These are phyloP conservation scores for Halichoerus grypus DNA, from an alignment of 2,113 vertebrate genomes.

Conservation along the genomic window DNA sequence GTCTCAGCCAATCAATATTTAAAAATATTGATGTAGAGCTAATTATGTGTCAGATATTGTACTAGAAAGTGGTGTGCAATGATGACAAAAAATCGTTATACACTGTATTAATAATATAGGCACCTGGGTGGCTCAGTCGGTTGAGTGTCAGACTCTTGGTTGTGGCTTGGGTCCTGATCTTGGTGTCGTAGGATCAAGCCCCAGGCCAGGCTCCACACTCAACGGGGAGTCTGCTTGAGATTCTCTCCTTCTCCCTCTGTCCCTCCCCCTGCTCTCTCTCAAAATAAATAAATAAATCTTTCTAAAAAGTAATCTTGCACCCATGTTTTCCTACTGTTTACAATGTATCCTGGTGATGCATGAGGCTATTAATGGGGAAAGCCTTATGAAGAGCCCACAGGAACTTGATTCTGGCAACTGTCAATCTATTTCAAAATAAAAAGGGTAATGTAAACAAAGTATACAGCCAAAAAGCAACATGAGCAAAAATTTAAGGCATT, in stretches of 20 bases:
- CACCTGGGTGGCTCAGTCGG: background rate
- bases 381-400: background rate
- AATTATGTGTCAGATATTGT: background rate
- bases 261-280: background rate
- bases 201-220: background rate
- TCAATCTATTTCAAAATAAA: background rate
- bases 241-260: too few species aligned
- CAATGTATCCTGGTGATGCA: background rate
- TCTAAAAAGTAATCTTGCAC: background rate
- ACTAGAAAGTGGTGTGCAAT: background rate
- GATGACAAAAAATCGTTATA: background rate
- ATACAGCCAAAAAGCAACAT: background rate
- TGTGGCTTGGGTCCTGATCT: background rate
- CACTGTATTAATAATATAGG: background rate
- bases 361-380: background rate
- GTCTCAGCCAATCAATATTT: background rate
- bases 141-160: background rate
- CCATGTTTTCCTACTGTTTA: background rate
- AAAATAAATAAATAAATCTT: background rate
- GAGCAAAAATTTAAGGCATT: background rate
- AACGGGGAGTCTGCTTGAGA: background rate
- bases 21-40: background rate
- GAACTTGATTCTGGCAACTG: background rate
- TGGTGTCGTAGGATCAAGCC: background rate
- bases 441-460: background rate